A percentile compares a stretch with the other conserved stretches of the same genome.
phyloP scores from a whole-genome alignment of 30 jellyfish, hydroid and myxozoan species.

The Phacellophora camtschatica region DNA sequence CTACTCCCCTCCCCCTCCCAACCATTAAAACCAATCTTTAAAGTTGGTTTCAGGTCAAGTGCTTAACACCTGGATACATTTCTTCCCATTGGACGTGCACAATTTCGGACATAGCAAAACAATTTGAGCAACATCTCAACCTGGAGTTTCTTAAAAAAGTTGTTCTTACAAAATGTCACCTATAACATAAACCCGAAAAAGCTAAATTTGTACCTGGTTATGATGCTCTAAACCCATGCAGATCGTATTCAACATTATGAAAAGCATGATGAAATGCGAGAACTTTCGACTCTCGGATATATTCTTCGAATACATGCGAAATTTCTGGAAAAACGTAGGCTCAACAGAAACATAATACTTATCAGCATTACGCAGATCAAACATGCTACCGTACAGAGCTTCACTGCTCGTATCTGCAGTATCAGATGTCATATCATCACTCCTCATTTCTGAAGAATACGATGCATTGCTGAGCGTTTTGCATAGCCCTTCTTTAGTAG shows the following conservation, averaged over 20 bases:
- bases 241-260: constrained; percentile 70
- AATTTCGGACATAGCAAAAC: too few relatives aligned
- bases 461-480: constrained; percentile 53
- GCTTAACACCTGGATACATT: too few relatives aligned
- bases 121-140: too few relatives aligned
- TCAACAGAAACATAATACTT: constrained; percentile 85
- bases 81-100: too few relatives aligned
- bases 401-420: constrained; percentile 82
- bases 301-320: constrained; percentile 70
- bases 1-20: too few relatives aligned
- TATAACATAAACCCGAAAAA: too few relatives aligned
- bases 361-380: constrained; percentile 82
- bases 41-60: too few relatives aligned
- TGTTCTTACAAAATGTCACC: too few relatives aligned
- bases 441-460: constrained; percentile 45
- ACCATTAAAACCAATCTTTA: too few relatives aligned
- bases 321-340: constrained; percentile 67
- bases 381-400: constrained; percentile 80
- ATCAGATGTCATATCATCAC: constrained; percentile 69
- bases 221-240: constrained; percentile 97
- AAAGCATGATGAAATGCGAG: constrained; percentile 80
- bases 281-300: constrained; percentile 80
- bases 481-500: constrained; percentile 6
- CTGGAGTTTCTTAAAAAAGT: too few relatives aligned
- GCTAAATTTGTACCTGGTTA: constrained; percentile 88